Evolutionary conservation across 2,113 vertebrate genomes (phyloP).

Genomic region (Coptodon rendalli): DNA sequence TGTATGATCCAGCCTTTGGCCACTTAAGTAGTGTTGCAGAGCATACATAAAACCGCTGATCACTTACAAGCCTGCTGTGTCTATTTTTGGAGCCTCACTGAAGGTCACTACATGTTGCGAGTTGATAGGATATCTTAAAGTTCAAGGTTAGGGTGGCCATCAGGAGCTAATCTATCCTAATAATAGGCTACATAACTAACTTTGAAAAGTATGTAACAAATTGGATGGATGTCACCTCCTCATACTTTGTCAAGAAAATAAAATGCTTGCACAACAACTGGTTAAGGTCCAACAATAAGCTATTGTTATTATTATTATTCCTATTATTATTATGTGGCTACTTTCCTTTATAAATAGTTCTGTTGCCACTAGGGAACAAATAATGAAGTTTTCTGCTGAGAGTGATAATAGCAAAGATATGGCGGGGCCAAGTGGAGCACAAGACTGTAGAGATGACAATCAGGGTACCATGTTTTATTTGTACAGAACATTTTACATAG

Average conservation of each 20-base stretch:
- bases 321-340: neutral
- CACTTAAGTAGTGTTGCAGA: neutral
- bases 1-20: neutral
- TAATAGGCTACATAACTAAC: neutral
- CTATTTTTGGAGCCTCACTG: accelerated
- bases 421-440: neutral
- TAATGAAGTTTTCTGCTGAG: neutral
- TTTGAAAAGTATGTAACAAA: neutral
- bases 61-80: accelerated
- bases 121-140: neutral
- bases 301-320: neutral
- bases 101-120: neutral
- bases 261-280: neutral
- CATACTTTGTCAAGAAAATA: neutral
- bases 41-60: neutral
- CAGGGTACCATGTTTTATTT: neutral
- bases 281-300: neutral
- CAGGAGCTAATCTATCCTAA: neutral
- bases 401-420: neutral
- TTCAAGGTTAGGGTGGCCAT: neutral
- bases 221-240: neutral
- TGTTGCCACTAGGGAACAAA: neutral
- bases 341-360: neutral
- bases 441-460: neutral
- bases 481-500: accelerated